Evolutionary conservation across 1,140 invertebrate genomes (phyloP), one percentile per base, ranked within the genome.

Genomic region (Cotesia typhae): DNA sequence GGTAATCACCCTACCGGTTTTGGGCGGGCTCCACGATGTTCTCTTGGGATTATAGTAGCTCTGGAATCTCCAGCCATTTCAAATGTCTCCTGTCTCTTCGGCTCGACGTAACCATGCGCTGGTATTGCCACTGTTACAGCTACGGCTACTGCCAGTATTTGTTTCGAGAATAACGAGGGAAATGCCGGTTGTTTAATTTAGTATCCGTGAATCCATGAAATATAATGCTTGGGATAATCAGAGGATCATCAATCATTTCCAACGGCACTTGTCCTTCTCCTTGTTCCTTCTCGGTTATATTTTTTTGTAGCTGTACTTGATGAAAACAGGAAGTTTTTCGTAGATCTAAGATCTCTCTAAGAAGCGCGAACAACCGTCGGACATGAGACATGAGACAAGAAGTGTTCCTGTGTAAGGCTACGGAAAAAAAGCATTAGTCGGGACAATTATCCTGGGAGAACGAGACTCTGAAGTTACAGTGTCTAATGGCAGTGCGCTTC

Each of bases 381-480:
- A 37, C 14, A n/a, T n/a, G 7, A 20, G 12, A 37, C 14, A n/a
- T n/a, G 7, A 65, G 60, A 64, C 17, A 65, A 38, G 63, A 37
- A 37, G 36, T 12, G 63, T 14, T 28, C 28, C 28, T 28, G 28
- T 28, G 28, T 28, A 28, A 28, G 10, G 41, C 5, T 9, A 75
- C 74, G 70, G 78, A 81, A 78, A 78, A 78, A 76, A 78, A 79
- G 78, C 80, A 81, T 83, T 83, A 78, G 79, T 79, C 76, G 75
- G 77, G 74, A 81, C 78, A 85, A 83, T 83, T 84, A 83, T 84
- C 80, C 79, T 83, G 79, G 78, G 78, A 77, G 77, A 77, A 76
- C 79, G 77, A 78, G 76, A 79, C 41, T 47, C 76, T 77, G 74
- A 74, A 82, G 81, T 83, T 83, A 79, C 77, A 75, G 77, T 75